These are phyloP conservation scores for Dorcus parallelipipedus DNA, from an alignment of 2,888 invertebrate genomes.

Conservation along the genomic window DNA sequence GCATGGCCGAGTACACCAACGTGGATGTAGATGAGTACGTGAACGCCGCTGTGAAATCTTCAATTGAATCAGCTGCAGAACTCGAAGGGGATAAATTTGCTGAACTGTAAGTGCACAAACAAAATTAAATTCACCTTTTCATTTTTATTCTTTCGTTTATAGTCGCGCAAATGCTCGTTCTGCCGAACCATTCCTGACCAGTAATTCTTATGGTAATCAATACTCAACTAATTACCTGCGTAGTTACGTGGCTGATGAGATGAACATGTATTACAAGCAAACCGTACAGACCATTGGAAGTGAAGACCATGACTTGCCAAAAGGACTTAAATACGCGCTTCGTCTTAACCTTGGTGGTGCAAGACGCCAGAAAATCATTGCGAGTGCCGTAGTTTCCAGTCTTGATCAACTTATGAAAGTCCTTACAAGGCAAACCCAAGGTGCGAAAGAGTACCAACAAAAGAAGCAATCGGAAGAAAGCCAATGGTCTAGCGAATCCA, in stretches of 20 bases:
- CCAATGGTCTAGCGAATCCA: conserved; percentile 53
- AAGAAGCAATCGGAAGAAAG: conserved; percentile 28
- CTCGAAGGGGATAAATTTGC: conserved; percentile 47
- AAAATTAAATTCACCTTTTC: no score
- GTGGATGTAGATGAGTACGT: conserved; percentile 62
- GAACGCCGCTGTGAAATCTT: conserved; percentile 61
- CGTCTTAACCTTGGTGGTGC: conserved; percentile 43
- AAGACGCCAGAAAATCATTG: conserved; percentile 29
- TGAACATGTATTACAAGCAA: conserved; percentile 48
- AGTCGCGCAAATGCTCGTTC: conserved; percentile 47
- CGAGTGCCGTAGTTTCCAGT: conserved; percentile 48
- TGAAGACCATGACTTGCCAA: conserved; percentile 57
- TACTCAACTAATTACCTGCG: conserved; percentile 52
- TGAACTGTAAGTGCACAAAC: conserved; percentile 43
- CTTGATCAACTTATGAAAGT: conserved; percentile 44
- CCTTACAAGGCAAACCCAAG: conserved; percentile 35
- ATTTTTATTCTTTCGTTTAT: conserved; percentile 4
- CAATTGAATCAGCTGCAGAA: conserved; percentile 57
- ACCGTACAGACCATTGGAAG: conserved; percentile 53
- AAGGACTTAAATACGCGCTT: conserved; percentile 39
- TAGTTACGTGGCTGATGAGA: conserved; percentile 45
- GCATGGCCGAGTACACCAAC: conserved; percentile 67
- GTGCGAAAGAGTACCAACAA: conserved; percentile 30
- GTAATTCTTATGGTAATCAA: conserved; percentile 47
- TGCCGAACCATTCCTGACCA: conserved; percentile 45